Evolutionary conservation across 1,140 invertebrate genomes (phyloP), one percentile per base, ranked within the genome.

Genomic region (Formica exsecta): DNA sequence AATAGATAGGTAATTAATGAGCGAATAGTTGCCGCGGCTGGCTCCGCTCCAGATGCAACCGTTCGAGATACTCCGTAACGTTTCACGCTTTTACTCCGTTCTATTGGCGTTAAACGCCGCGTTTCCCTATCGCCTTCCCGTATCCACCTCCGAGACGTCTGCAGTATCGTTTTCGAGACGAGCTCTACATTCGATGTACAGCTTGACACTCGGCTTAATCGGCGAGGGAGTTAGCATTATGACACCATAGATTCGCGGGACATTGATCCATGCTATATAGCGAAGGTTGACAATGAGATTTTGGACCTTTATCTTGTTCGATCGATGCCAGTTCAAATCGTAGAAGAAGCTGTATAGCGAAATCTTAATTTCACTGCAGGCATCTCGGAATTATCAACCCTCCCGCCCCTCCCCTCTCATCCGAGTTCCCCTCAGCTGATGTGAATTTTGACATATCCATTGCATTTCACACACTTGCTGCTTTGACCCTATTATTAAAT

Each of bases 231-330:
- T 87, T 90, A 87, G 77, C 76, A 48, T 32, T 68, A 84, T 36
- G 19, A 3, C 51, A 85, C 77, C 68, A 90, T 89, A 89, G 89
- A 76, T 85, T 25, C 59, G 90, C 59, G 90, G 70, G 80, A 87
- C 89, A 90, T 90, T 90, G 88, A 90, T 90, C 89, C 88, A 83
- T 64, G 61, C 71, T 90, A 90, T 90, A 90, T 85, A 83, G 79
- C 44, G 59, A 66, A 29, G 41, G 2, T 44, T 44, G 41, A 44
- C 41, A 44, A 9, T 44, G 41, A 87, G 68, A 4, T 6, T 19
- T 32, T 32, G 32, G 44, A 48, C 3, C 9, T 16, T 51, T 51
- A 19, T 3, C 48, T 51, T 19, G 48, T 51, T 4, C 48, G 16
- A 51, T 51, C 16, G 1, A 3, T 51, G 3, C 5, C 48, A 19